Conservation (phyloP, 1,140 invertebrate species). For the Stegodyphus dumicola region DNA sequence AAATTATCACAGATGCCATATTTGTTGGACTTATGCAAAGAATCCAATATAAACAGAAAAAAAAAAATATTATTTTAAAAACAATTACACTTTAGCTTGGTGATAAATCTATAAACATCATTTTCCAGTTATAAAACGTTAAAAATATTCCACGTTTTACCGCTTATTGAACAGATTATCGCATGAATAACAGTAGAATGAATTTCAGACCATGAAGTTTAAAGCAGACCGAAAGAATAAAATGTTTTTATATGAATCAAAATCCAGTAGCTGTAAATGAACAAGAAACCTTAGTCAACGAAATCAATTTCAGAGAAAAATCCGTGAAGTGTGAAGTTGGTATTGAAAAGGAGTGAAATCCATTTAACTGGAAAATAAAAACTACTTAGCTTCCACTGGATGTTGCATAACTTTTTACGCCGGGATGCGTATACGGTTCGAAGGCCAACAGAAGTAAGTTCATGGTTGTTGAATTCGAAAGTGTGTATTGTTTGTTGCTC, state of each 20-base stretch:
- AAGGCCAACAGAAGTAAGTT: no score
- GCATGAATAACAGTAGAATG: no score
- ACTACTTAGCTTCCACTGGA: no score
- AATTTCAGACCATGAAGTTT: neutral
- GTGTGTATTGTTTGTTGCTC: no score
- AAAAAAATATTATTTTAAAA: neutral
- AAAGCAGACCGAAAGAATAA: neutral
- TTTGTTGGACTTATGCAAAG: no score
- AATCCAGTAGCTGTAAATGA: neutral
- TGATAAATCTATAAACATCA: neutral
- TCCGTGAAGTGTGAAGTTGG: slow-evolving; percentile 19
- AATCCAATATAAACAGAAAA: neutral
- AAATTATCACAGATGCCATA: neutral
- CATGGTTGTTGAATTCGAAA: no score
- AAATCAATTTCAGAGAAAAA: slow-evolving; percentile 35
- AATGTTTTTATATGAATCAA: neutral
- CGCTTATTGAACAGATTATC: no score
- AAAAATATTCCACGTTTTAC: no score
- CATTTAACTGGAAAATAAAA: no score
- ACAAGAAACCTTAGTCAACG: neutral
- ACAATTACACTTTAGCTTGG: neutral
- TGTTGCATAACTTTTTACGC: no score
- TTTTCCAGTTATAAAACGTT: neutral
- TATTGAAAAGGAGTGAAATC: neutral
- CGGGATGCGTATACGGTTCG: no score